Percentiles rank a stretch among this genome's conserved stretches.
phyloP scores from a whole-genome alignment of 2,113 vertebrate species.

The Hymenochirus boettgeri region DNA sequence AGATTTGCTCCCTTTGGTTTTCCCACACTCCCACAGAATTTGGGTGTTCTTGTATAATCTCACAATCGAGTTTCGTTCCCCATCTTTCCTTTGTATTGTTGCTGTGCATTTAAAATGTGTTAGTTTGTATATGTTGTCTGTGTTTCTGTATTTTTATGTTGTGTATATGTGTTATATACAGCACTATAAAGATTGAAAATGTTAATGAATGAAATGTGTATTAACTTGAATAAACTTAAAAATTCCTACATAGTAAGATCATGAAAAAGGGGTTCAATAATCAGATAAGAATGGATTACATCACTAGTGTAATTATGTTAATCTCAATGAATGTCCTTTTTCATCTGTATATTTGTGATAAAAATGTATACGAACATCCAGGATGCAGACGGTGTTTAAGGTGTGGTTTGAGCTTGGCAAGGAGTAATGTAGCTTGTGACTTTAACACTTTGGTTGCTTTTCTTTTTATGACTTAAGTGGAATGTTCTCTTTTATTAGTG shows the following conservation, averaged over 20 bases:
- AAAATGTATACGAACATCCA: not conserved
- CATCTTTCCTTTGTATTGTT: too few relatives aligned
- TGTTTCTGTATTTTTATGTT: too few relatives aligned
- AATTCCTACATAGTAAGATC: not conserved
- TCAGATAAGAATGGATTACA: not conserved
- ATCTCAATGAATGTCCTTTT: not conserved
- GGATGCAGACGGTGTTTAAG: not conserved
- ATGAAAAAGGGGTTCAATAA: not conserved
- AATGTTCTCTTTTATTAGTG: not conserved
- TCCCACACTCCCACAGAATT: too few relatives aligned
- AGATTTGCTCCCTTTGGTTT: too few relatives aligned
- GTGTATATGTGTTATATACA: too few relatives aligned
- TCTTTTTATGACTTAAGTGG: not conserved
- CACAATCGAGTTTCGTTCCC: too few relatives aligned
- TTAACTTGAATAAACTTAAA: not conserved
- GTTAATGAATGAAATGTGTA: not conserved
- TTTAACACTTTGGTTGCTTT: constrained; percentile 7
- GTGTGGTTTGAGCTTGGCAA: not conserved
- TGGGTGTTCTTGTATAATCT: not conserved
- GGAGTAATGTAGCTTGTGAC: not conserved
- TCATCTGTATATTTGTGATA: not conserved
- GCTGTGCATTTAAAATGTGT: too few relatives aligned
- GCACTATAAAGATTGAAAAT: too few relatives aligned
- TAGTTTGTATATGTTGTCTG: too few relatives aligned
- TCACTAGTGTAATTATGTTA: not conserved